These are phyloP conservation scores for Nebria salina DNA, from an alignment of 2,888 invertebrate species.

Conservation along the genomic window DNA sequence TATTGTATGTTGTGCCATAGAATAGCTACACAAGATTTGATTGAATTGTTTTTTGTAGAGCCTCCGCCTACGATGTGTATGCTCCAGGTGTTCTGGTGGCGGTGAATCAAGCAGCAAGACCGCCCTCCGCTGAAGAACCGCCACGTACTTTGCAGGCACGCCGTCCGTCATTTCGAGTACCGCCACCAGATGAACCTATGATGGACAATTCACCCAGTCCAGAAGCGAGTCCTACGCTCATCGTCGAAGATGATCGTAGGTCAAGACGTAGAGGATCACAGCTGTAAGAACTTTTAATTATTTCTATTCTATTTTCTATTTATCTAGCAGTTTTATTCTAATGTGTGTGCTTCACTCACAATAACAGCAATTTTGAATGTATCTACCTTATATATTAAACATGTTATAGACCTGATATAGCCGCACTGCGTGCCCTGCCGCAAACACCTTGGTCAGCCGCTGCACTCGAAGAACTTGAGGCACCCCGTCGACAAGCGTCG, in stretches of 20 bases:
- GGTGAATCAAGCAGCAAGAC: constrained; percentile 56
- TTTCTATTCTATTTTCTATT: constrained; percentile 3
- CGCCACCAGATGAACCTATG: constrained; percentile 66
- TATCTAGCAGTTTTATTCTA: not conserved
- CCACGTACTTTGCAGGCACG: constrained; percentile 57
- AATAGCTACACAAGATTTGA: too few relatives aligned
- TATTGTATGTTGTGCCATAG: not conserved
- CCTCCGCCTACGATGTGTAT: constrained; percentile 87
- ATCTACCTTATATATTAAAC: not conserved
- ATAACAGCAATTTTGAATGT: too few relatives aligned
- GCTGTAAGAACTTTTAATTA: constrained; percentile 71
- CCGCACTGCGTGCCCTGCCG: constrained; percentile 63
- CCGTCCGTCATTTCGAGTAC: constrained; percentile 70
- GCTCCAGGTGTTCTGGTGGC: constrained; percentile 69
- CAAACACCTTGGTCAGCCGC: constrained; percentile 69
- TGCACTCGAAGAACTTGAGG: constrained; percentile 71
- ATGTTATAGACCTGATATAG: constrained; percentile 76
- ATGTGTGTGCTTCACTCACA: too few relatives aligned
- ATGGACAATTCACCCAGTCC: constrained; percentile 67
- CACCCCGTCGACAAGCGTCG: constrained; percentile 80
- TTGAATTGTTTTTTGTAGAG: constrained; percentile 60
- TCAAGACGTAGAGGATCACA: constrained; percentile 80
- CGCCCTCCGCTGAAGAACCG: constrained; percentile 37
- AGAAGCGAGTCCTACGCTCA: constrained; percentile 68
- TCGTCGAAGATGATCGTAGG: constrained; percentile 77